phyloP scores from a whole-genome alignment of 2,113 vertebrate species.

The Sprattus sprattus region DNA sequence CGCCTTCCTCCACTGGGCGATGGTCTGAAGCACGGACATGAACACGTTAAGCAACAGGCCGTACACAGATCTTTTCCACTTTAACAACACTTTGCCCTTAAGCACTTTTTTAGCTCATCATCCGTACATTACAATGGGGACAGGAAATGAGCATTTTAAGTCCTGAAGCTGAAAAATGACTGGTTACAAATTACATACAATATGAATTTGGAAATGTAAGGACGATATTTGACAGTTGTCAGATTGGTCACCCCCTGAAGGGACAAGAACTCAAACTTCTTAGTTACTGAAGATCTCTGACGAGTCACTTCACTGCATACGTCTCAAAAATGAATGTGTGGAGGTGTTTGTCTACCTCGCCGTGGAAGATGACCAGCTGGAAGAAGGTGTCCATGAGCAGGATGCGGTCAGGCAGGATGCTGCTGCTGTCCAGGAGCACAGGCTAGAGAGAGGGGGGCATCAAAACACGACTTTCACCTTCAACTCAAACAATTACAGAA shows the following conservation, averaged over 20 bases:
- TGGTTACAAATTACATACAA: too few relatives aligned
- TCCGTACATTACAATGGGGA: too few relatives aligned
- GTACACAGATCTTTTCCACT: too few relatives aligned
- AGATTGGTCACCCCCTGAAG: too few relatives aligned
- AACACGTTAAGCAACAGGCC: not conserved
- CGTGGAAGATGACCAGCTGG: constrained; percentile 95
- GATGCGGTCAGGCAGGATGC: constrained; percentile 92
- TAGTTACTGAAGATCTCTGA: too few relatives aligned
- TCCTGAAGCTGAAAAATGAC: too few relatives aligned
- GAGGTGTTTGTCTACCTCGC: constrained; percentile 77
- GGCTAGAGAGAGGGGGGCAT: constrained; percentile 69
- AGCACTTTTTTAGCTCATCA: too few relatives aligned
- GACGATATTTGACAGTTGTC: too few relatives aligned
- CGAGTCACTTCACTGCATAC: not conserved
- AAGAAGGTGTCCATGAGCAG: constrained; percentile 98
- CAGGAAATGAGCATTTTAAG: too few relatives aligned
- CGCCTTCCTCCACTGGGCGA: constrained; percentile 94
- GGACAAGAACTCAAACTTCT: too few relatives aligned
- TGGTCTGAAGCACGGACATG: constrained; percentile 72
- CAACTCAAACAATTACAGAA: not conserved
- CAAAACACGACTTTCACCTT: not conserved
- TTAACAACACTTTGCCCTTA: too few relatives aligned
- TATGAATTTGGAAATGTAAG: not conserved
- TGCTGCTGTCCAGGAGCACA: constrained; percentile 95
- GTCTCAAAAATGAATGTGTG: not conserved